Conservation (phyloP, 1,140 invertebrate genomes). For the Physella acuta region DNA sequence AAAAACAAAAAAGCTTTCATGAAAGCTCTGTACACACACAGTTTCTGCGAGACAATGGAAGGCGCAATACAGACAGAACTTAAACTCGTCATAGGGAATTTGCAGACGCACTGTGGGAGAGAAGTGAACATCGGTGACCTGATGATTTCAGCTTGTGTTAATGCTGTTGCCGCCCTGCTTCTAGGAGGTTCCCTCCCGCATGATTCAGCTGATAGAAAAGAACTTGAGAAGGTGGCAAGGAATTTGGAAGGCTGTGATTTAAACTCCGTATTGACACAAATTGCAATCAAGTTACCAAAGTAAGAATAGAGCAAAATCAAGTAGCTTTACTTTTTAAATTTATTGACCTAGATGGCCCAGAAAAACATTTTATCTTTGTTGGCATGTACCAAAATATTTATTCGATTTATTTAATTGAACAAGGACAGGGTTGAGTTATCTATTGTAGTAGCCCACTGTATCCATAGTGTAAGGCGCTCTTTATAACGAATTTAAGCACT, state of each 20-base stretch:
- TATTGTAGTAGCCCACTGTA: no score
- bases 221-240: constrained; percentile 6
- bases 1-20: constrained; percentile 29
- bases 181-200: constrained; percentile 14
- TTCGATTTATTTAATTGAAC: no score
- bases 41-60: constrained; percentile 20
- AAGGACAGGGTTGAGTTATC: no score
- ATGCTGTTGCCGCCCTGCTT: constrained; percentile 20
- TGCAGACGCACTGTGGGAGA: constrained; percentile 2
- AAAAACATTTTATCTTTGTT: no score
- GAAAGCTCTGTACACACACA: constrained; percentile 18
- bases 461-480: no score
- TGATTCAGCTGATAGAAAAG: constrained; percentile 19
- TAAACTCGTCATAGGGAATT: neutral
- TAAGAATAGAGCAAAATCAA: no score
- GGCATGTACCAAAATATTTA: no score
- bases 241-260: constrained; percentile 28
- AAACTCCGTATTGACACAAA: constrained; percentile 27
- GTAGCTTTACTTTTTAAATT: no score
- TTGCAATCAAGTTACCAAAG: constrained; percentile 26
- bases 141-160: constrained; percentile 17
- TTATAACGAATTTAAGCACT: no score
- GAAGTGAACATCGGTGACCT: constrained; percentile 22
- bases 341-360: no score
- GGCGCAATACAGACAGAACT: constrained; percentile 18